Conservation (phyloP, 1,140 invertebrate species). For the Danaus melanippus region DNA sequence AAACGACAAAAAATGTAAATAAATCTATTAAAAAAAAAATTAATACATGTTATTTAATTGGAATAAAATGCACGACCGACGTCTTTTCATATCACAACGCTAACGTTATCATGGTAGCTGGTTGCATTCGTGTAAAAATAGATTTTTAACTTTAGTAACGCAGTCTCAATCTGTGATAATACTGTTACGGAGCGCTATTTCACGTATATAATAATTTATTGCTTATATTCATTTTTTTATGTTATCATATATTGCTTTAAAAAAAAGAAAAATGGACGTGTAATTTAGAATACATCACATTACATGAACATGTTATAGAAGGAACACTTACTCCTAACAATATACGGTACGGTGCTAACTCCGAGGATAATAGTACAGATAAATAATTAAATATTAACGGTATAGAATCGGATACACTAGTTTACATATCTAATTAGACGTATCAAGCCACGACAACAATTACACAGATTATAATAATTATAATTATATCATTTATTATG, state of each 20-base stretch:
- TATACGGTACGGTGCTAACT: constrained; percentile 20
- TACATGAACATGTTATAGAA: constrained; percentile 28
- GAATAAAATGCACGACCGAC: constrained; percentile 35
- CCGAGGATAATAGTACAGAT: no score
- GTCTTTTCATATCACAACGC: constrained; percentile 28
- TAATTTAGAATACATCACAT: constrained; percentile 48
- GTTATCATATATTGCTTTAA: constrained; percentile 44
- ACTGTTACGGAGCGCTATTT: constrained; percentile 41
- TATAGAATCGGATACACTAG: no score
- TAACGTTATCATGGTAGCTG: constrained; percentile 12
- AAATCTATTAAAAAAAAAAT: constrained; percentile 7
- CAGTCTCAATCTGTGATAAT: constrained; percentile 37
- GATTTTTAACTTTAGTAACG: constrained; percentile 26
- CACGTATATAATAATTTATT: constrained; percentile 40
- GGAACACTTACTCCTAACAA: constrained; percentile 55
- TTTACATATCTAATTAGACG: constrained; percentile 37
- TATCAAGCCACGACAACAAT: constrained; percentile 53
- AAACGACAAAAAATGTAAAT: constrained; percentile 12
- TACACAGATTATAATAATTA: constrained; percentile 25
- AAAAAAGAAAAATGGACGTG: constrained; percentile 40
- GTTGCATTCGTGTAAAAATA: constrained; percentile 20
- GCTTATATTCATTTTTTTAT: constrained; percentile 24
- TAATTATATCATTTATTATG: constrained; percentile 61
- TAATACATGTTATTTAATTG: constrained; percentile 37
- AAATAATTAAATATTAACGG: no score